Conservation (phyloP, 2,797 vertebrate species). For the Syndactyla subalaris region DNA sequence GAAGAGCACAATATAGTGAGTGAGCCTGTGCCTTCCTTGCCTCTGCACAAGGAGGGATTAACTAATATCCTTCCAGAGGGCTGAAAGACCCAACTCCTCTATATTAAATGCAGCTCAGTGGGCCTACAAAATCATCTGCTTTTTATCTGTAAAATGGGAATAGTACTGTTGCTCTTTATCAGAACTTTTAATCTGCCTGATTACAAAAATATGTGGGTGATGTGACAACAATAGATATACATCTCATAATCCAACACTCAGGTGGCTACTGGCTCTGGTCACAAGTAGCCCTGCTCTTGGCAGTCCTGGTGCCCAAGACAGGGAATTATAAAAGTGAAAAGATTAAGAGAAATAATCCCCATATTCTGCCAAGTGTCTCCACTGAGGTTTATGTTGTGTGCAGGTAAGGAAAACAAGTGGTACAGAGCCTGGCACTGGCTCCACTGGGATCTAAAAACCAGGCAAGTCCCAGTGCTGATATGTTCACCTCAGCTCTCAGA, state of each 20-base stretch:
- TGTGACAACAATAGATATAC: background rate
- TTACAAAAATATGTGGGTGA: background rate
- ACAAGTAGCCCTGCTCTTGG: background rate
- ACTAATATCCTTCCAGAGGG: background rate
- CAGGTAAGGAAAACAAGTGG: background rate
- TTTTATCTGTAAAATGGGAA: background rate
- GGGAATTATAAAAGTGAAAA: background rate
- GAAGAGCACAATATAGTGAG: background rate
- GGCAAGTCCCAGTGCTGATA: background rate
- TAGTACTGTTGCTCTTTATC: background rate
- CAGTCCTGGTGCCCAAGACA: background rate
- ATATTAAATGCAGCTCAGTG: background rate
- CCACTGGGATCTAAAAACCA: slow-evolving; percentile 17
- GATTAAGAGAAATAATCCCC: background rate
- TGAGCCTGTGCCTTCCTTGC: background rate
- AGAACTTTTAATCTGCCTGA: background rate
- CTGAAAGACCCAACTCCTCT: background rate
- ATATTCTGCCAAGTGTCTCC: background rate
- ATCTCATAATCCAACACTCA: rapidly evolving
- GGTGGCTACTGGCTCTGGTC: background rate
- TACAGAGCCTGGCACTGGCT: background rate
- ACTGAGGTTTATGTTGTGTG: background rate
- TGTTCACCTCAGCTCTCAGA: background rate
- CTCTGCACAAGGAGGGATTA: background rate
- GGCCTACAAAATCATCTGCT: background rate